Evolutionary conservation across 2,888 invertebrate genomes (phyloP), one percentile per base, ranked within the genome.

Genomic region (Nycteola revayana): DNA sequence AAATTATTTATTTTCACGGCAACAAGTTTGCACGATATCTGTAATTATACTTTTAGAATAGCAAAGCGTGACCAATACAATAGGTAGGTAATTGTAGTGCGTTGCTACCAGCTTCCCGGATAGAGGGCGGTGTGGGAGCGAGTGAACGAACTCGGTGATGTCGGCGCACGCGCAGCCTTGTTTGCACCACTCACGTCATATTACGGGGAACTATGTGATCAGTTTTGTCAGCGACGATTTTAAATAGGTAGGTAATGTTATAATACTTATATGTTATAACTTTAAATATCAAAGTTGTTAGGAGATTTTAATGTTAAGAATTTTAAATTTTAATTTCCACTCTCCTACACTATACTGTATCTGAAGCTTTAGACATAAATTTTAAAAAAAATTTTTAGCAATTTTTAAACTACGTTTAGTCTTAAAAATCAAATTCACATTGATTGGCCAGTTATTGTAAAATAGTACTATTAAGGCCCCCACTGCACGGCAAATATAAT

Each of bases 91-190:
- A 48, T 42, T 49, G 45, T 41, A 21, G 52, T 38, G 34, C 32
- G 47, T 35, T 55, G 33, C 47, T 41, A 41, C 49, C 45, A 23
- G 49, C 43, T 55, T 52, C 56, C 59, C 44, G 60, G 53, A 53
- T 47, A 49, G 41, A 22, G 33, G 46, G 28, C 36, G 29, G 46
- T 49, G 64, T 64, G 61, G 62, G 64, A 57, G 59, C 52, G 45
- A 59, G 66, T 69, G 64, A 71, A 67, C 54, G 67, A 71, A 70
- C 71, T 57, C 33, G 51, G 42, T 45, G 57, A 41, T 32, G 26
- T 22, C 34, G 43, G 32, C 34, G 40, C 39, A 32, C 22, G 33
- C 42, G 43, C 43, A 42, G 48, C 49, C 39, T 49, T 28, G 42
- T 39, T 42, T 44, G 31, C 21, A 5, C 44, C 57, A 51, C 60